phyloP scores from a whole-genome alignment of 2,113 vertebrate species.

The Nicator chloris region DNA sequence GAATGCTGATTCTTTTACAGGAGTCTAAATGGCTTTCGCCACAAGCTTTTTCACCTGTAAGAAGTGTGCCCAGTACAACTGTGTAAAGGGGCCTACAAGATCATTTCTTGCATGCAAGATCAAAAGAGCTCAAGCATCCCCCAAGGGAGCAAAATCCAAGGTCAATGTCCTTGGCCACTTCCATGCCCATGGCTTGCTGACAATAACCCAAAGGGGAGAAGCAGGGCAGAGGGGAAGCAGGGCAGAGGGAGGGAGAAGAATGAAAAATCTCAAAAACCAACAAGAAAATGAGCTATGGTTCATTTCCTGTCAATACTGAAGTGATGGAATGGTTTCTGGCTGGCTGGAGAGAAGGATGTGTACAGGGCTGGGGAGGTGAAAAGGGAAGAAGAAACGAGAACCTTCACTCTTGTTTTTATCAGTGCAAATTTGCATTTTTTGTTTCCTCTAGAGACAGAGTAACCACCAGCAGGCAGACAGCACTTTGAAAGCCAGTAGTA shows the following conservation, averaged over 20 bases:
- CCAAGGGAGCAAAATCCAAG: background rate
- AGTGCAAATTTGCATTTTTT: background rate
- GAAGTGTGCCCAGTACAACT: background rate
- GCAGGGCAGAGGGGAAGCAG: background rate
- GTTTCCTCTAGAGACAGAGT: background rate
- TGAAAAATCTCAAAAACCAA: background rate
- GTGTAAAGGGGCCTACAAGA: background rate
- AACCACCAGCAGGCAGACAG: background rate
- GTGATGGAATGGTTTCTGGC: background rate
- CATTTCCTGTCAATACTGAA: background rate
- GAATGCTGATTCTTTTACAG: background rate
- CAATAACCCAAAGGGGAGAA: background rate
- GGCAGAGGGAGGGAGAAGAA: background rate
- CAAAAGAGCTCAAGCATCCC: background rate
- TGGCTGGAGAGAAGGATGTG: background rate
- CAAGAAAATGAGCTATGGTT: background rate
- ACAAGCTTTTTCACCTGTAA: background rate
- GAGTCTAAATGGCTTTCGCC: background rate
- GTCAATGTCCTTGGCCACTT: background rate
- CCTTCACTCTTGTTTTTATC: background rate
- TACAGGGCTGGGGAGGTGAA: background rate
- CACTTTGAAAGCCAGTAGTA: background rate
- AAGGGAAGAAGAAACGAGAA: background rate
- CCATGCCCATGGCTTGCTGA: background rate
- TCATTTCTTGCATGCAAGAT: background rate